Base-by-base conservation (phyloP, 30 jellyfish, hydroid and myxozoan species). In the Chrysaora quinquecirrha region DNA sequence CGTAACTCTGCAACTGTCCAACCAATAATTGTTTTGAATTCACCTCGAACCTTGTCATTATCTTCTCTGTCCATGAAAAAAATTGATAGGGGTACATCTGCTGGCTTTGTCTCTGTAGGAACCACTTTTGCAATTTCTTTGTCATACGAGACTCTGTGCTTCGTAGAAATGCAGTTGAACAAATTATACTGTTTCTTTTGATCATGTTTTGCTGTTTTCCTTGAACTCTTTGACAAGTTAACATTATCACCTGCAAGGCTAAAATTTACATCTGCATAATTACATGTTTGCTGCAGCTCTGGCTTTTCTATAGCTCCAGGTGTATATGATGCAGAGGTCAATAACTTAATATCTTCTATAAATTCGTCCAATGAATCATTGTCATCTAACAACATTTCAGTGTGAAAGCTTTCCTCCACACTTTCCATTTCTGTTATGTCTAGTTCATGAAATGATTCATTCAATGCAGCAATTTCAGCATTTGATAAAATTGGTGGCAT, bases 171-270 rank as follows among this genome's bases (percentile, higher is more conserved):
- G 76, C 76, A 64, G 76, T 64, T 64, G 76, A 64, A 64, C 76
- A 64, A 64, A 64, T 64, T 64, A 64, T 64, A 64, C 76, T 64
- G 52, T 64, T 64, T 64, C 76, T 64, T 64, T 24, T 64, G 76
- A 64, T 64, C 76, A 64, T 64, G 76, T 34, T 64, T 64, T 64
- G 76, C 76, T 64, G 76, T 64, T 64, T 64, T 64, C 76, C 76
- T 64, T 24, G 76, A 64, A 64, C 49, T 64, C 52, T 64, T 64
- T 64, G 76, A 64, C 76, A 64, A 64, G 76, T 64, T 64, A 64
- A 64, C 76, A 64, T 64, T 64, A 64, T 64, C 76, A 64, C 76
- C 76, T 64, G 76, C 76, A 64, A 64, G 76, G 76, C 76, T 64
- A 64, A 64, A 64, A 64, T 64, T 64, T 22, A 64, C 76, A 64